These are phyloP conservation scores for Crotalus viridis DNA, from an alignment of 2,113 vertebrate species.

Conservation along the genomic window DNA sequence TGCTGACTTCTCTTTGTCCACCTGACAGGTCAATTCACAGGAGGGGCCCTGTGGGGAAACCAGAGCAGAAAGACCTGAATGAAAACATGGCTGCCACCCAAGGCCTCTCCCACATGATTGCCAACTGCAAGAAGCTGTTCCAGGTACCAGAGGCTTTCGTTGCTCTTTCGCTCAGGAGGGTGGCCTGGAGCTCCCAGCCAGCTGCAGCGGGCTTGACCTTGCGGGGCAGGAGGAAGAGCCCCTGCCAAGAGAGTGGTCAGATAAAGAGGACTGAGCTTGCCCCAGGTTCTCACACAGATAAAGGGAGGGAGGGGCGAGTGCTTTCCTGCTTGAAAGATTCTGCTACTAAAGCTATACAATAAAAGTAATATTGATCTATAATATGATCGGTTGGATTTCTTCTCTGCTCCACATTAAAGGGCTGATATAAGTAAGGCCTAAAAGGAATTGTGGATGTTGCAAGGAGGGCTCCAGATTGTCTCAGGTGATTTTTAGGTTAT, in stretches of 20 bases:
- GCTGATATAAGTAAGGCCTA: not conserved
- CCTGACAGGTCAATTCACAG: slow-evolving; percentile 71
- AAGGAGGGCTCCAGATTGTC: not conserved
- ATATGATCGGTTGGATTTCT: not conserved
- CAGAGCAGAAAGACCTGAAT: slow-evolving; percentile 80
- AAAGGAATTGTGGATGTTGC: not conserved
- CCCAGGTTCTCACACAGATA: not conserved
- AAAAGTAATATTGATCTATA: not conserved
- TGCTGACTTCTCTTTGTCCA: rapidly evolving
- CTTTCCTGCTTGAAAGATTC: not conserved
- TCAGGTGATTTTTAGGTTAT: not conserved
- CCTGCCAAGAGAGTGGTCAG: not conserved
- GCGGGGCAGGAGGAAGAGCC: not conserved
- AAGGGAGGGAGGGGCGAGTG: not conserved
- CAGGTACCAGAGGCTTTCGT: slow-evolving; percentile 63
- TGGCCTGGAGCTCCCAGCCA: not conserved
- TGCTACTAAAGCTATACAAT: not conserved
- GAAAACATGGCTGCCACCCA: slow-evolving; percentile 86
- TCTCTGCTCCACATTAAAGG: not conserved
- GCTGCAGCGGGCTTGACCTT: not conserved
- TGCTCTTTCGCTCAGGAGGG: rapidly evolving
- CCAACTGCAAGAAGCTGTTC: slow-evolving; percentile 87
- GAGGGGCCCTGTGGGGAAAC: slow-evolving; percentile 71
- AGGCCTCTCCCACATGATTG: slow-evolving; percentile 84
- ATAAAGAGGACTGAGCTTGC: not conserved